A percentile compares a stretch with the other conserved stretches of the same genome.
Conservation (phyloP, 1,140 invertebrate genomes). For the Pseudomyrmex cubaensis region DNA sequence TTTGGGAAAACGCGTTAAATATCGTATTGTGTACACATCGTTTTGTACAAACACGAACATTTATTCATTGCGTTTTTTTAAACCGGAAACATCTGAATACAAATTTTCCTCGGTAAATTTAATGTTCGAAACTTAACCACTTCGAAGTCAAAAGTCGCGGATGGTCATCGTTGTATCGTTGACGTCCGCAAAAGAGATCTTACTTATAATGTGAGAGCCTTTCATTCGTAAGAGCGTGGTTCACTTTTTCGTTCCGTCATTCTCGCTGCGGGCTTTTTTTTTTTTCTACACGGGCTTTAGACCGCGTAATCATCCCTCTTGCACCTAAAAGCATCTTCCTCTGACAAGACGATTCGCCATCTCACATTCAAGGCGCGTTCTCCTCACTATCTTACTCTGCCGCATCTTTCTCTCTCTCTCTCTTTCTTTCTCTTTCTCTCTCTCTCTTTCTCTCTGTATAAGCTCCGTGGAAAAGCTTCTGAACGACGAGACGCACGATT, state of each 20-base stretch:
- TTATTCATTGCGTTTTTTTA: too few relatives aligned
- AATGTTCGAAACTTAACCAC: too few relatives aligned
- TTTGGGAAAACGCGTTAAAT: too few relatives aligned
- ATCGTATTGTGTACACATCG: too few relatives aligned
- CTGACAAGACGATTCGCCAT: neutral
- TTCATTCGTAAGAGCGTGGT: conserved; percentile 20
- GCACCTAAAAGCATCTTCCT: conserved; percentile 25
- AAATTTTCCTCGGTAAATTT: too few relatives aligned
- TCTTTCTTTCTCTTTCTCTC: neutral
- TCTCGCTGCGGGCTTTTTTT: neutral
- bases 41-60: too few relatives aligned
- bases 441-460: neutral
- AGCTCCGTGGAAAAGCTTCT: conserved; percentile 17
- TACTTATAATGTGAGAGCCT: conserved; percentile 19
- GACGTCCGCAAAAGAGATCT: neutral
- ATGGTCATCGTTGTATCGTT: neutral
- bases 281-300: conserved; percentile 29
- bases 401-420: neutral
- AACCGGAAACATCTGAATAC: too few relatives aligned
- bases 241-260: conserved; percentile 23
- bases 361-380: neutral
- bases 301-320: conserved; percentile 47
- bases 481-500: conserved; percentile 43
- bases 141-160: too few relatives aligned
- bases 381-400: conserved; percentile 5